Base-by-base conservation (phyloP, 2,888 invertebrate species). In the Rutpela maculata region DNA sequence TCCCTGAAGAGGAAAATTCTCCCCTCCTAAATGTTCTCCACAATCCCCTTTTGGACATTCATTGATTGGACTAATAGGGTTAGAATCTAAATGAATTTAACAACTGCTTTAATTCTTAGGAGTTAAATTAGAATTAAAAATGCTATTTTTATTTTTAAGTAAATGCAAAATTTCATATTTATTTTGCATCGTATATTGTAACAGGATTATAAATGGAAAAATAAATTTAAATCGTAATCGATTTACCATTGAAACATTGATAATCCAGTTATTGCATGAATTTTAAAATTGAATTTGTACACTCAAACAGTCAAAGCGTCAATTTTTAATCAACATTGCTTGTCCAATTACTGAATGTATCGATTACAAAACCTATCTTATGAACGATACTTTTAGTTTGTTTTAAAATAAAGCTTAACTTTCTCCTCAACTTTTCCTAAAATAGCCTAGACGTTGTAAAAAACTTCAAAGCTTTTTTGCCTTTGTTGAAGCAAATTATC, bases 321-420 rank as follows among this genome's bases (percentile, higher is more conserved):
- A 56, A 31, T 62, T 68, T 68, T 68, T 68, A 56, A 57, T 68
- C 57, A 68, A 56, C 18, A 35, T 18, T 43, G 67, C 68, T 57
- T 68, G 31, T 68, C 26, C 26, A 68, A 68, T 68, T 67, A 50
- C 55, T 68, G 31, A 56, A 67, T 50, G 55, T n/a, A 50, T 67
- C 50, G 67, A 55, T 17, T 50, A 50, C 50, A 15, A n/a, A 31
- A 63, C 38, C 35, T 63, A 38, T 38, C 38, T 63, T n/a, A 15
- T 31, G 31, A 18, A 38, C 35, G 63, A 63, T n/a, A 63, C 22
- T 38, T 38, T 26, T n/a, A 26, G 26, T 62, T 31, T 62, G 31
- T 62, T 62, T 60, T 62, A 62, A 62, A n/a, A 26, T 62, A 62
- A 31, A 62, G n/a, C 15, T 62, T 6, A 31, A 31, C 22, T 31